Conservation (phyloP, 2,113 vertebrate species). For the Otolemur garnettii region DNA sequence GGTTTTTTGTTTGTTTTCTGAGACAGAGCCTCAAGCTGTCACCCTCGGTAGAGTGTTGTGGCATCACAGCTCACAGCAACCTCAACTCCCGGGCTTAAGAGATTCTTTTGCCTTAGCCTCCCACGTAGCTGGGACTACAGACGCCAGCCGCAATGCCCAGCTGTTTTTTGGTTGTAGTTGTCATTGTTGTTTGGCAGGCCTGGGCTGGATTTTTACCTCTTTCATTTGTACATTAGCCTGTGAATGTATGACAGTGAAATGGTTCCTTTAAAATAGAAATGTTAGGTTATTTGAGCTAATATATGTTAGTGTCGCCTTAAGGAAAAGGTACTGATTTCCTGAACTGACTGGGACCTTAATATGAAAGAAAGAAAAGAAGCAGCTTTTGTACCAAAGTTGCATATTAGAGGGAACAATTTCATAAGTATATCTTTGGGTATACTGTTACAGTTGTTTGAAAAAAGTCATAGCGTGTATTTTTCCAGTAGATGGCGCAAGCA, state of each 20-base stretch:
- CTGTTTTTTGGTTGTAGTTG: too few relatives aligned
- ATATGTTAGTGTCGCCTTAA: background rate
- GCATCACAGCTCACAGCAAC: too few relatives aligned
- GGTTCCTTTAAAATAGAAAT: slow-evolving; percentile 4
- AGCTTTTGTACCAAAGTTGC: background rate
- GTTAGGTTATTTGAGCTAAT: slow-evolving; percentile 26
- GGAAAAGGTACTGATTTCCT: background rate
- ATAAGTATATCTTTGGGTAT: background rate
- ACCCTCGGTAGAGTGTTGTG: too few relatives aligned
- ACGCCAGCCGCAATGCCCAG: too few relatives aligned
- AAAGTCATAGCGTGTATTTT: slow-evolving; percentile 49
- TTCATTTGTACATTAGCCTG: background rate
- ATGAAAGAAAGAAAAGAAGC: background rate
- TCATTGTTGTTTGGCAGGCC: too few relatives aligned
- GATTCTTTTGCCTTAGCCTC: too few relatives aligned
- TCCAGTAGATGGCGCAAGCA: slow-evolving; percentile 84
- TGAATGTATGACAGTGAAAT: background rate
- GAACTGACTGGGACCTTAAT: background rate
- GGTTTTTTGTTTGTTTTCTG: too few relatives aligned
- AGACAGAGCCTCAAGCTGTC: too few relatives aligned
- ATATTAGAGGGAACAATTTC: background rate
- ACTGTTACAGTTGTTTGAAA: background rate
- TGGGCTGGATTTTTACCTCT: background rate
- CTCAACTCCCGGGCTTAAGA: too few relatives aligned
- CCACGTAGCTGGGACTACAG: too few relatives aligned